These are phyloP conservation scores for Enteromius mattozi DNA, from an alignment of 2,797 vertebrate species.

Conservation along the genomic window DNA sequence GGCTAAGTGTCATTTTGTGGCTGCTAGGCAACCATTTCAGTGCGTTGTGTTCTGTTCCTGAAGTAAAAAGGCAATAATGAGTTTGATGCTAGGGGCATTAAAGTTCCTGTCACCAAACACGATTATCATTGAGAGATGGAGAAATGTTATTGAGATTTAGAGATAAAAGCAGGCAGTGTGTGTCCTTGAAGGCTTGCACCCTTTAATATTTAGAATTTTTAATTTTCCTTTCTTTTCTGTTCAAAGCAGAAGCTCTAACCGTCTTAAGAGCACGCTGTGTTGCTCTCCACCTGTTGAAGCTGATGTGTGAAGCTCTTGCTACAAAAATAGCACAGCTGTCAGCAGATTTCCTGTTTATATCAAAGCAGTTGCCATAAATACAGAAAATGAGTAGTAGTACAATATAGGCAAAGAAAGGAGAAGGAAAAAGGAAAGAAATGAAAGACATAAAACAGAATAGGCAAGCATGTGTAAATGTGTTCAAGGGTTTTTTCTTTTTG, in stretches of 20 bases:
- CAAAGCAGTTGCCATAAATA: not conserved
- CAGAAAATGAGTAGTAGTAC: not conserved
- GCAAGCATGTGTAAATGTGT: not conserved
- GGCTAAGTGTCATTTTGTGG: constrained; percentile 42
- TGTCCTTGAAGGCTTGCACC: not conserved
- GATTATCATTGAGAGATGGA: constrained; percentile 45
- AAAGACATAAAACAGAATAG: not conserved
- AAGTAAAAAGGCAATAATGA: constrained; percentile 53
- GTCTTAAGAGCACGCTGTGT: not conserved
- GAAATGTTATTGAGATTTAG: constrained; percentile 4
- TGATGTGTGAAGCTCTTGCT: not conserved
- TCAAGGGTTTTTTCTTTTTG: not conserved
- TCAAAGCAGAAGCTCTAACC: not conserved
- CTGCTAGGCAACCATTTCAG: constrained; percentile 56
- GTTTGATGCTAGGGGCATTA: constrained; percentile 23
- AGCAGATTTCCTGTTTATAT: constrained; percentile 51
- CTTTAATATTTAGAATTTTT: not conserved
- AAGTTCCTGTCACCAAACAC: constrained; percentile 49
- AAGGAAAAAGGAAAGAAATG: not conserved
- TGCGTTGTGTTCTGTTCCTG: constrained; percentile 26
- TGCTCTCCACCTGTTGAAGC: constrained; percentile 5
- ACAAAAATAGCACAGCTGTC: constrained; percentile 11
- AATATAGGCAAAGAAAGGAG: not conserved
- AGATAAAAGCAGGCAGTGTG: constrained; percentile 1
- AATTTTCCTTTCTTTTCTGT: not conserved